These are phyloP conservation scores for Drosophila robusta DNA, from an alignment of 2,888 invertebrate genomes.

Conservation along the genomic window DNA sequence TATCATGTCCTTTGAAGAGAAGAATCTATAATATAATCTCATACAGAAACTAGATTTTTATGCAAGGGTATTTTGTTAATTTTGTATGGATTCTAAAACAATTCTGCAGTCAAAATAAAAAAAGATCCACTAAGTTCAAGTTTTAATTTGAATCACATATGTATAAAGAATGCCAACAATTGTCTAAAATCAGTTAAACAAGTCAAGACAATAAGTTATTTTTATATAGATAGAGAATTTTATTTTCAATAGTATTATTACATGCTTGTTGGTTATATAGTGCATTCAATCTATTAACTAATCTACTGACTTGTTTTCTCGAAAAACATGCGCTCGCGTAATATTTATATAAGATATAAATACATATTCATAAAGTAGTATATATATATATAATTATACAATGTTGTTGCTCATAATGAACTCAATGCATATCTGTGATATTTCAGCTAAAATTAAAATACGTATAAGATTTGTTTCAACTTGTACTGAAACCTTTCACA, in stretches of 20 bases:
- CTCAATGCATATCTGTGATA: conserved; percentile 4
- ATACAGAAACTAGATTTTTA: too few species aligned
- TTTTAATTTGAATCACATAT: too few species aligned
- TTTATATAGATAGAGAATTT: conserved; percentile 21
- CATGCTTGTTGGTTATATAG: conserved; percentile 38
- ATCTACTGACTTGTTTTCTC: conserved; percentile 10
- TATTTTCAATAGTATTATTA: conserved; percentile 31
- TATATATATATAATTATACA: conserved; percentile 5
- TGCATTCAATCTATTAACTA: conserved; percentile 30
- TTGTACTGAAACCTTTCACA: conserved; percentile 44
- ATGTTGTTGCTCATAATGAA: neutral
- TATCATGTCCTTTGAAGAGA: too few species aligned
- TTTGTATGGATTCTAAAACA: too few species aligned
- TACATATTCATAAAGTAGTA: neutral
- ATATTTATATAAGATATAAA: neutral
- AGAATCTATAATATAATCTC: too few species aligned
- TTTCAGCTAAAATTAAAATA: conserved; percentile 12
- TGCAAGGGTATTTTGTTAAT: too few species aligned
- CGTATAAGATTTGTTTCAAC: conserved; percentile 2
- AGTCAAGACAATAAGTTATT: too few species aligned
- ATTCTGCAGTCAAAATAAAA: too few species aligned
- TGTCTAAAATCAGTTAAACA: too few species aligned
- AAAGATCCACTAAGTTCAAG: too few species aligned
- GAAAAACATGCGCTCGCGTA: neutral
- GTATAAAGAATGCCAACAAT: too few species aligned